Evolutionary conservation across 1,140 invertebrate species (phyloP).

Genomic region (Bombus superbus): DNA sequence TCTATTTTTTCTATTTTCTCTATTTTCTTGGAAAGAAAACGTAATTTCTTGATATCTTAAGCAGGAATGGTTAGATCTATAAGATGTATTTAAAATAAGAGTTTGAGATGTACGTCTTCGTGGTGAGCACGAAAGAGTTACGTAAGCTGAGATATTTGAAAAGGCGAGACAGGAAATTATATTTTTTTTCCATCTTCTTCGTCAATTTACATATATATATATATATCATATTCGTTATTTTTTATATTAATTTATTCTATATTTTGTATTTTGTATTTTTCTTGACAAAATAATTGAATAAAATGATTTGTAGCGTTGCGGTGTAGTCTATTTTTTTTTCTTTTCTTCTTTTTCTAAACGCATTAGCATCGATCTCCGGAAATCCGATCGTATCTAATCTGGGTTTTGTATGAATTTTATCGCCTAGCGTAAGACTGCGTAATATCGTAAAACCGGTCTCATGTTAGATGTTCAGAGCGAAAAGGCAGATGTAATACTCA

Average conservation of each 20-base stretch:
- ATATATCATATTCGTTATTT: background rate
- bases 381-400: background rate
- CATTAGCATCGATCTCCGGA: too few species aligned
- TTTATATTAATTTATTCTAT: background rate
- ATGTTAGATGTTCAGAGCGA: constrained; percentile 62
- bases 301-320: background rate
- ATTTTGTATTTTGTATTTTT: background rate
- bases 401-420: constrained; percentile 58
- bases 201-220: background rate
- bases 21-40: background rate
- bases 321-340: background rate
- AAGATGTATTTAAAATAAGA: background rate
- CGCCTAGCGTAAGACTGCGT: constrained; percentile 43
- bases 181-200: background rate
- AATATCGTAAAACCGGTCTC: constrained; percentile 56
- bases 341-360: background rate
- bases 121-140: background rate
- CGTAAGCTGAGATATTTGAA: background rate
- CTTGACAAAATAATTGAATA: background rate
- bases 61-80: background rate
- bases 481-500: constrained; percentile 42
- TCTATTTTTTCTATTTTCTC: background rate
- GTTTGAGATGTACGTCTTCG: background rate
- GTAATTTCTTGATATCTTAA: background rate
- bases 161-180: background rate